Base-by-base conservation (phyloP, 2,888 invertebrate species). In the Cerastis rubricosa region DNA sequence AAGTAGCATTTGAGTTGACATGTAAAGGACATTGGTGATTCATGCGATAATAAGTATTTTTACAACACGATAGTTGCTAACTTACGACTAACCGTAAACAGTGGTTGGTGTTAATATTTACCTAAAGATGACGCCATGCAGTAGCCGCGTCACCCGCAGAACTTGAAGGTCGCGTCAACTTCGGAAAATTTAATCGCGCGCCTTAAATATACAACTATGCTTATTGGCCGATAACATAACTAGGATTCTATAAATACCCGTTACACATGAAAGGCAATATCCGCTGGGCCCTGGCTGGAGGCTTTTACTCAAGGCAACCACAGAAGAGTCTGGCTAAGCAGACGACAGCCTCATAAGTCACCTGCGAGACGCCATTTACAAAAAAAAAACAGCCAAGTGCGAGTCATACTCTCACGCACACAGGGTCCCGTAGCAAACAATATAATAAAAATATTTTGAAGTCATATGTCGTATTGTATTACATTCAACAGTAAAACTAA, bases 91-190 rank as follows among this genome's bases (percentile, higher is more conserved):
- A 90, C 85, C 81, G 89, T 90, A 91, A 90, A 90, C 90, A 86
- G 80, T 81, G 74, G 86, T 86, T 84, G 88, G 76, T 43, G 49
- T 83, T n/a, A 77, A 85, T 90, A 89, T 91, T 93, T 91, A 88
- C 87, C 75, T 80, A 90, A 43, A 88, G 90, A 90, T 94, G 93
- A 93, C 93, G 93, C 90, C 91, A 84, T 86, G 88, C 90, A 89
- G 90, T 81, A 84, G 84, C 78, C 89, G 87, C 91, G 92, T 93
- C 94, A 92, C 88, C 91, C 82, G 84, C 89, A 82, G 88, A 90
- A 90, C 90, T 87, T 90, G 94, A 95, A 95, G 95, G 95, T 92
- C 93, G 89, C 87, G 89, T 90, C 92, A 92, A 91, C 92, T 92
- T 92, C 85, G 90, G 91, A 93, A 94, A 92, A 93, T 91, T 89